phyloP scores from a whole-genome alignment of 2,113 vertebrate species.

The Hepsetus odoe region DNA sequence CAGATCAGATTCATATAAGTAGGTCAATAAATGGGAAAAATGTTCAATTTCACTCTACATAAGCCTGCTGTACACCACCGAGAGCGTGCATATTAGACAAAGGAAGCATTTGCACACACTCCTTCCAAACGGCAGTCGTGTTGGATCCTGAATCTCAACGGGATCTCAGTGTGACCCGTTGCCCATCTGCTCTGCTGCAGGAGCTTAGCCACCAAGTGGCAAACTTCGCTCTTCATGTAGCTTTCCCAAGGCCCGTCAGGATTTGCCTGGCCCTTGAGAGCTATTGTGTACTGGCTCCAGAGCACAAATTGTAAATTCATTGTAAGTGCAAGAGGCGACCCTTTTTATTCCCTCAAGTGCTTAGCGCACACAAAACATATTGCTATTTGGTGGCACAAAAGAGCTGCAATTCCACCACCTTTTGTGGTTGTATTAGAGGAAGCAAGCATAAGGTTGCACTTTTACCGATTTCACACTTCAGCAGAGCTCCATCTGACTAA shows the following conservation, averaged over 20 bases:
- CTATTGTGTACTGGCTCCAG: constrained; percentile 71
- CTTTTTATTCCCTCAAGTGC: constrained; percentile 76
- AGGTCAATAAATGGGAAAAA: not conserved
- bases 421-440: constrained; percentile 71
- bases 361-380: constrained; percentile 73
- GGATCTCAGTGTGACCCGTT: constrained; percentile 75
- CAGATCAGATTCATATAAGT: not conserved
- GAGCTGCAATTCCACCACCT: constrained; percentile 57
- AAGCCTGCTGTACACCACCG: constrained; percentile 49
- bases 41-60: not conserved
- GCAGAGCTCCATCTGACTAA: not conserved
- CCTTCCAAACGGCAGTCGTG: constrained; percentile 74
- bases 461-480: not conserved
- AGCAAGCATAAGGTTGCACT: constrained; percentile 40
- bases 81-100: constrained; percentile 71
- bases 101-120: constrained; percentile 67
- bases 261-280: constrained; percentile 75
- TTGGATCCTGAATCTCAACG: constrained; percentile 79
- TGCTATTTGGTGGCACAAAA: constrained; percentile 76
- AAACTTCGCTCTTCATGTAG: constrained; percentile 80
- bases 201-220: constrained; percentile 74
- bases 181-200: constrained; percentile 80
- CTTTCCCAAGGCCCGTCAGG: constrained; percentile 76
- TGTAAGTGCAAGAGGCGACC: constrained; percentile 76
- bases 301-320: constrained; percentile 79